Evolutionary conservation across 2,888 invertebrate genomes (phyloP), one percentile per base, ranked within the genome.

Genomic region (Syritta pipiens): DNA sequence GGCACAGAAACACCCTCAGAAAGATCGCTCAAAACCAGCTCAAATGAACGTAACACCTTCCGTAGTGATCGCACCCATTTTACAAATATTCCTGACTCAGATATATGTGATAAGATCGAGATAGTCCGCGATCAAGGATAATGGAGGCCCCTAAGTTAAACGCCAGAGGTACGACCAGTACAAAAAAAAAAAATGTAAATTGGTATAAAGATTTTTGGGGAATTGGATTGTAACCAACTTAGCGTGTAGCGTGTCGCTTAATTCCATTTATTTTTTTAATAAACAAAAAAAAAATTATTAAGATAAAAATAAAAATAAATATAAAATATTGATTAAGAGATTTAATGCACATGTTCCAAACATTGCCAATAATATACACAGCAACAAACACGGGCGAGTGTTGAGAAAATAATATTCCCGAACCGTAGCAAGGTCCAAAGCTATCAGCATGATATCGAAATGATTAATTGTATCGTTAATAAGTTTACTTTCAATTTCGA

Each of bases 41-140:
- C 92, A 3, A 92, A 92, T 42, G 94, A 94, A 86, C 93, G 93
- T 83, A 93, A 93, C 84, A 94, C 94, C 0, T 90, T 94, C 65
- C 93, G 94, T 86, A 94, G 94, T 81, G 94, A 94, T 89, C 87
- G 88, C 44, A 94, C 94, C 4, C 94, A 94, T 86, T 91, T 94
- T 48, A 94, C 94, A 35, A 94, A 93, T 83, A 91, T 94, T 81
- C 93, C 93, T n/a, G 93, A 93, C 83, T 91, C 92, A 68, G 92
- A 93, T 82, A 82, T 88, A 83, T 87, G 87, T 84, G 89, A 89
- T 82, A 89, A 89, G 84, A 88, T 89, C 63, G 89, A 89, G 84
- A 88, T 88, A 49, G 88, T 87, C 10, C 87, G 89, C 71, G 89
- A 89, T 84, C 85, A 88, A 84, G 89, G 89, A 88, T 89, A 88